Conservation (phyloP, 1,140 invertebrate species). For the Philopotamus ludificatus region DNA sequence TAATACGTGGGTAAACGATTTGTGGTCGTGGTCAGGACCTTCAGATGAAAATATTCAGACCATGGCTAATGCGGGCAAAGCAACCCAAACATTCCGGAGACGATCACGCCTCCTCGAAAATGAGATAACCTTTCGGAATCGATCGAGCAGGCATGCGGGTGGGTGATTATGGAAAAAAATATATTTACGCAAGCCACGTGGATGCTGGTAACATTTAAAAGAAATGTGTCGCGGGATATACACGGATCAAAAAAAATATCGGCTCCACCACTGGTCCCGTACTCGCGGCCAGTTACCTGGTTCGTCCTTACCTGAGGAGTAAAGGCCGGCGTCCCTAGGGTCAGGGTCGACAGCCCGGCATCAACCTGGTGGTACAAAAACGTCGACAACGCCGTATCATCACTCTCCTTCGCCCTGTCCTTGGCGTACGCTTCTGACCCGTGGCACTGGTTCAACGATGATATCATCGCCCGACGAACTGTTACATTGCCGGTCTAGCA, state of each 20-base stretch:
- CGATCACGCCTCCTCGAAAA: neutral
- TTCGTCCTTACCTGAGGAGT: slow-evolving; percentile 7
- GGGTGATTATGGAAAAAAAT: too few relatives aligned
- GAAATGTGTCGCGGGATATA: neutral
- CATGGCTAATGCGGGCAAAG: neutral
- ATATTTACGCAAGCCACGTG: neutral
- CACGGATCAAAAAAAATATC: neutral
- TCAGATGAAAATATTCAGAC: neutral
- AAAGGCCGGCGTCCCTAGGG: slow-evolving; percentile 7
- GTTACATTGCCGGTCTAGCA: too few relatives aligned
- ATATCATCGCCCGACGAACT: too few relatives aligned
- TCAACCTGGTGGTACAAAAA: neutral
- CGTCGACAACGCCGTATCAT: neutral
- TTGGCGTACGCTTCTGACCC: too few relatives aligned
- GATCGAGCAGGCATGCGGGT: too few relatives aligned
- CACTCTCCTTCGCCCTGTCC: neutral
- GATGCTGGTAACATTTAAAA: neutral
- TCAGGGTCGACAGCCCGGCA: slow-evolving; percentile 11
- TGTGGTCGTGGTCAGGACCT: neutral
- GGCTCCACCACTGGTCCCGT: neutral
- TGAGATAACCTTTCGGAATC: neutral
- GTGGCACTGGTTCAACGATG: too few relatives aligned
- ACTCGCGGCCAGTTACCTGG: slow-evolving; percentile 4
- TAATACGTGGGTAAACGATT: neutral
- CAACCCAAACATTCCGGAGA: neutral